These are phyloP conservation scores for Lithobius niger DNA, from an alignment of 1,140 invertebrate species.

Conservation along the genomic window DNA sequence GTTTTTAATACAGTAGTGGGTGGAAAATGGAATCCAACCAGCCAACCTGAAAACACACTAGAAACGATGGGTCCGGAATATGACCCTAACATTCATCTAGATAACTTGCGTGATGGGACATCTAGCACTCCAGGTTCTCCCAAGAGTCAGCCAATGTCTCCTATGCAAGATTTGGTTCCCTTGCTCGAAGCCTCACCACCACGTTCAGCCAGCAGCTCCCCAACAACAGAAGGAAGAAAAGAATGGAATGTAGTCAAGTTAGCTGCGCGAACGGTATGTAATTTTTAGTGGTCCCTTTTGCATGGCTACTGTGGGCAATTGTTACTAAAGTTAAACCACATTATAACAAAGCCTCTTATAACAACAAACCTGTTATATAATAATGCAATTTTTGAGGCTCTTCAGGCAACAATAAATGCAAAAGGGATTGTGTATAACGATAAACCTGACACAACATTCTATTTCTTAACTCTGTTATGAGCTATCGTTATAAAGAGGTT, in stretches of 20 bases:
- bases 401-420: too few relatives aligned
- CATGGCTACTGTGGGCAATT: too few relatives aligned
- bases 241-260: slow-evolving; percentile 24
- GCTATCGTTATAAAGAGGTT: too few relatives aligned
- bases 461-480: too few relatives aligned
- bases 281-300: background rate
- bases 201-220: slow-evolving; percentile 1
- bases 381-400: background rate
- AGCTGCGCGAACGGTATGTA: slow-evolving; percentile 33
- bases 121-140: slow-evolving; percentile 2
- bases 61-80: slow-evolving; percentile 39
- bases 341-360: too few relatives aligned
- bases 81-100: slow-evolving; percentile 50
- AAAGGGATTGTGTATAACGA: too few relatives aligned
- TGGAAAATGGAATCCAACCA: slow-evolving; percentile 21
- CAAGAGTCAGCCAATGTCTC: background rate
- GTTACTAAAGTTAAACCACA: too few relatives aligned
- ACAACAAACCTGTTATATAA: too few relatives aligned
- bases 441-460: too few relatives aligned
- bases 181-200: slow-evolving; percentile 13
- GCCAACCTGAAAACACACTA: background rate
- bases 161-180: background rate
- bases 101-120: slow-evolving; percentile 40
- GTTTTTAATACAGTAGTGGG: slow-evolving; percentile 34
- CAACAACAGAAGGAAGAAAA: background rate